Evolutionary conservation across 2,888 invertebrate genomes (phyloP), one percentile per base, ranked within the genome.

Genomic region (Drosophila paramelanica): DNA sequence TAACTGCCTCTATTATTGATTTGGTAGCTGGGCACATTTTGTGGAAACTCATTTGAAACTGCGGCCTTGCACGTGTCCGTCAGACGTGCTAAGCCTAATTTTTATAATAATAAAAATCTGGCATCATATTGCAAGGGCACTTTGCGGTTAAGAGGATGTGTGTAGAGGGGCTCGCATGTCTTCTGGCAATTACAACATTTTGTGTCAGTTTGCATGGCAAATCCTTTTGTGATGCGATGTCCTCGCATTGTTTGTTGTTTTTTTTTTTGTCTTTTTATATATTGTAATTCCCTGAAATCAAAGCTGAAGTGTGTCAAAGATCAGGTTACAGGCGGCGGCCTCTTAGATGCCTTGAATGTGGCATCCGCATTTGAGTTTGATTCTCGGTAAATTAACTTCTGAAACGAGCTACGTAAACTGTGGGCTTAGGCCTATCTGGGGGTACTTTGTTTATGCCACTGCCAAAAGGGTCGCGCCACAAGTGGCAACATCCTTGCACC

Each of bases 311-410:
- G 86, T 86, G 88, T 75, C 84, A 57, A 49, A 72, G 88, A 88
- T 86, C 88, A 77, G 84, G 87, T 86, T 86, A 84, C 86, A 66
- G 17, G 17, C 69, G 65, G 59, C 55, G 66, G 60, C 77, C 59
- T 62, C 65, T 88, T 61, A 72, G 80, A 81, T 80, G 73, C 53
- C 71, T 60, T 62, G 58, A 31, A 50, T 47, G 49, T 25, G 27
- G 77, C 61, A 53, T 79, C 73, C 71, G 67, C 58, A 67, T 75
- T 83, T 69, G 73, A 74, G 86, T 72, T 86, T 88, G 88, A 88
- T 86, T 86, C 88, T 86, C 86, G 74, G 84, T 80, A 88, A 88
- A 86, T 86, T 86, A 86, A 86, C 86, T 86, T 86, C 60, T 66
- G 64, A 66, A 73, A 67, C 66, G 70, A 83, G 67, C 66, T 66